Base-by-base conservation (phyloP, 1,140 invertebrate species). In the Sitophilus oryzae region DNA sequence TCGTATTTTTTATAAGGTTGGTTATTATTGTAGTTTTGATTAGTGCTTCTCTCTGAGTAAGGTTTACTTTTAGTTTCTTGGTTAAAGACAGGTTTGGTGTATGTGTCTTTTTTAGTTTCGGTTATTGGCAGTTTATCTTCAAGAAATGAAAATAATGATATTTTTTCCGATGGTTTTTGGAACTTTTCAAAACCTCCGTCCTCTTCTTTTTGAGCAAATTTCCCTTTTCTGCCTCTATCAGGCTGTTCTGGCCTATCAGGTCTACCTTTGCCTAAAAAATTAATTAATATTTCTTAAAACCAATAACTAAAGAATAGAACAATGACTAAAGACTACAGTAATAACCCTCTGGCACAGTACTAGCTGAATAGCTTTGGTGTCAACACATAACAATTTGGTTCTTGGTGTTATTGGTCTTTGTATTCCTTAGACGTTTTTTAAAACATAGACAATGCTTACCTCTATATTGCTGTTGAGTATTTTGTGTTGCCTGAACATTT, bases 121-220 rank as follows among this genome's bases (percentile, higher is more conserved):
- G 45, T 77, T 52, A 80, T 74, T 40, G 85, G 85, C 18, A 93
- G 73, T 74, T 90, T 90, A 61, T 88, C 84, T 68, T 90, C 88
- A 3, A 93, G 74, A 67, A 91, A 94, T 71, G 91, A 89, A 74
- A 93, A 93, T 1, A 93, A 71, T 0, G 88, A 91, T 1, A 91
- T 82, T 69, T 86, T 89, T 15, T 85, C 88, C 48, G 86, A 87
- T 2, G 89, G 89, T 71, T 89, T 91, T 16, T 77, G 76, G 34
- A 67, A 66, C 40, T 79, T 77, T 48, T 77, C 78, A 49, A 77
- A 76, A 82, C 79, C 64, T 82, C 84, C 55, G 77, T 79, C 42
- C n/a, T n/a, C n/a, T 64, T 47, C 72, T 63, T 55, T 73, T 71
- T 22, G 25, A 4, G 14, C 18, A 42, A 43, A 45, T 43, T 55